Conservation (phyloP, 2,113 vertebrate genomes). For the Amphiprion ocellaris region DNA sequence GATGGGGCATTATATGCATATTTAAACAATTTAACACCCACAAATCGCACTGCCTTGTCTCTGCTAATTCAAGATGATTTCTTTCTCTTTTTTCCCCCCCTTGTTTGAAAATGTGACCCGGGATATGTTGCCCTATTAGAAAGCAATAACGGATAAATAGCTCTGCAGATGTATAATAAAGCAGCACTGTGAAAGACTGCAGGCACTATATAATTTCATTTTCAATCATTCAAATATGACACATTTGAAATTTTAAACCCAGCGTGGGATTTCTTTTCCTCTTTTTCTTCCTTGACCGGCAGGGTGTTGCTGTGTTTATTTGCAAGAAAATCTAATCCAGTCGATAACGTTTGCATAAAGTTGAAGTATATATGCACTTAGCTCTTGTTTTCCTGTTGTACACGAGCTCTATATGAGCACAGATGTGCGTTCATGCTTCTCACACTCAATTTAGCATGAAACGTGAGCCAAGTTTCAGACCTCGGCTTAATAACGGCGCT, state of each 20-base stretch:
- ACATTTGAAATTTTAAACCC: conserved; percentile 46
- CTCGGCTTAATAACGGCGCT: conserved; percentile 40
- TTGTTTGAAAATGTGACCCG: conserved; percentile 62
- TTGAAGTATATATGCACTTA: conserved; percentile 18
- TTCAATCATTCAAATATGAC: conserved; percentile 61
- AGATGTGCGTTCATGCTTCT: conserved; percentile 60
- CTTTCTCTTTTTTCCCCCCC: conserved; percentile 10
- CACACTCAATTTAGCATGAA: conserved; percentile 52
- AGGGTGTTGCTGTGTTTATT: conserved; percentile 28
- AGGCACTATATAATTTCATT: conserved; percentile 60
- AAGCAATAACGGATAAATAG: conserved; percentile 64
- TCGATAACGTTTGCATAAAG: conserved; percentile 17
- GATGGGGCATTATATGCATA: conserved; percentile 60
- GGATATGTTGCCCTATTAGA: conserved; percentile 63
- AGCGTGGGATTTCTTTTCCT: not conserved
- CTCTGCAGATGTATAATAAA: conserved; percentile 52
- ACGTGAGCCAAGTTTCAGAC: conserved; percentile 42
- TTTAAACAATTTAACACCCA: conserved; percentile 63
- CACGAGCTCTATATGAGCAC: conserved; percentile 25
- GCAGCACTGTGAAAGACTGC: conserved; percentile 39
- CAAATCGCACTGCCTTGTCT: conserved; percentile 36
- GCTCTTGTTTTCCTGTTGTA: conserved; percentile 47
- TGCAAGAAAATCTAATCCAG: conserved; percentile 22
- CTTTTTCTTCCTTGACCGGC: conserved; percentile 10
- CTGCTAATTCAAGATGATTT: conserved; percentile 33